phyloP scores from a whole-genome alignment of 2,797 vertebrate species.

The Loriculus beryllinus region DNA sequence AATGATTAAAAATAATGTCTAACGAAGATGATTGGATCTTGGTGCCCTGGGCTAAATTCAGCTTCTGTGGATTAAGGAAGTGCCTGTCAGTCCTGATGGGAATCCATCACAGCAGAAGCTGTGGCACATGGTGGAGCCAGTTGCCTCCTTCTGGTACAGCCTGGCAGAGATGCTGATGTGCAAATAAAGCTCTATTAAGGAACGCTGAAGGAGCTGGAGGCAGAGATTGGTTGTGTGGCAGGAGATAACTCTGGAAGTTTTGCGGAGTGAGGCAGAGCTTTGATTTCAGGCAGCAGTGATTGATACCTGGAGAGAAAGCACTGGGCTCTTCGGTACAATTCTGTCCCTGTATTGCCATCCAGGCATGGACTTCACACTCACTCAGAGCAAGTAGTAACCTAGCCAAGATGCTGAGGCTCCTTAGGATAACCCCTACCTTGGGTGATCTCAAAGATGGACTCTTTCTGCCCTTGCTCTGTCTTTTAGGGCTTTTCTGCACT shows the following conservation, averaged over 20 bases:
- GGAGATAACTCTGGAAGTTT: not conserved
- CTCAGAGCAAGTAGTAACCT: not conserved
- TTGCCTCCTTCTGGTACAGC: not conserved
- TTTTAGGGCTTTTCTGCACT: not conserved
- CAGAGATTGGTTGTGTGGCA: not conserved
- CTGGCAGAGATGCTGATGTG: not conserved
- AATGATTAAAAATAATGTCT: not conserved
- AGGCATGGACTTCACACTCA: not conserved
- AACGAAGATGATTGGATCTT: not conserved
- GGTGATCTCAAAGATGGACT: not conserved
- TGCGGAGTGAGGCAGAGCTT: not conserved
- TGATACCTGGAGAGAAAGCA: not conserved
- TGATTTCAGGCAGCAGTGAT: not conserved
- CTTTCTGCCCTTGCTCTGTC: not conserved
- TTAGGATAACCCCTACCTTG: not conserved
- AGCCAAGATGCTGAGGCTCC: not conserved
- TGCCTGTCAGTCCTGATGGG: not conserved
- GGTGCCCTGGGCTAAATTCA: not conserved
- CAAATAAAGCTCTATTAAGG: not conserved
- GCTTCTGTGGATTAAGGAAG: not conserved
- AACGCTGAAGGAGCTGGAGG: not conserved
- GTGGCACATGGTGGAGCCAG: not conserved
- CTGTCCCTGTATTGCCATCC: not conserved
- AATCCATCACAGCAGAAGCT: not conserved
- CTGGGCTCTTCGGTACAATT: not conserved